Evolutionary conservation across 53 echinoderm and acorn worm species (phyloP), one percentile per base, ranked within the genome.

Genomic region (Stichopus horrens): DNA sequence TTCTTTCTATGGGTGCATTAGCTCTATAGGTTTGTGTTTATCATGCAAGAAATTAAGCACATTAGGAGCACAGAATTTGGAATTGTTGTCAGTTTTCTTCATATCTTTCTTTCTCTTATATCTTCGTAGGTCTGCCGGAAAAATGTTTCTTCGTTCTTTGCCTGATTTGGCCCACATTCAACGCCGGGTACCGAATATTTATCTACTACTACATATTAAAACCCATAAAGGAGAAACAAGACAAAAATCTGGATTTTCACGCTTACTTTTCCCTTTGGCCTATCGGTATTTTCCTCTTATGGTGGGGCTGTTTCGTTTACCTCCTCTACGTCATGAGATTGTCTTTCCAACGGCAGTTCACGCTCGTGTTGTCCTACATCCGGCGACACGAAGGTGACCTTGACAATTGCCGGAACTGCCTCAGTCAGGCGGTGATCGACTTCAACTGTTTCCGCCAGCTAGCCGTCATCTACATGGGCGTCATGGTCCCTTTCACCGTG

Each of bases 291-390:
- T 55, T 75, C 4, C 16, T 87, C 54, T 5, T 87, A 55, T 56
- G 54, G 87, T 87, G 87, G 87, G 57, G 87, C 53, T 87, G 87
- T 57, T 75, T 75, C 13, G 73, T 87, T 21, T 87, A 87, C 53
- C 18, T 87, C 55, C 7, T 87, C 13, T 74, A 57, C 51, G 52
- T 87, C 87, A 74, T 87, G 87, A 55, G 75, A 5, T 52, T 87
- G 16, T 87, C 87, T 21, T 87, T 87, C 53, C 74, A 87, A 16
- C 73, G 74, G 4, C 87, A 87, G 74, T 74, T 87, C 8, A 87
- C 52, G 87, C 87, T 87, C 21, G 20, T 57, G 2, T 53, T 87
- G 19, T 54, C 54, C 5, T 87, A 52, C 20, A 54, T 87, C 53
- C 74, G 73, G 74, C 56, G 56, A 54, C 74, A 54, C 18, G 87